Conservation (phyloP, 2,797 vertebrate species). For the Margarornis squamiger region DNA sequence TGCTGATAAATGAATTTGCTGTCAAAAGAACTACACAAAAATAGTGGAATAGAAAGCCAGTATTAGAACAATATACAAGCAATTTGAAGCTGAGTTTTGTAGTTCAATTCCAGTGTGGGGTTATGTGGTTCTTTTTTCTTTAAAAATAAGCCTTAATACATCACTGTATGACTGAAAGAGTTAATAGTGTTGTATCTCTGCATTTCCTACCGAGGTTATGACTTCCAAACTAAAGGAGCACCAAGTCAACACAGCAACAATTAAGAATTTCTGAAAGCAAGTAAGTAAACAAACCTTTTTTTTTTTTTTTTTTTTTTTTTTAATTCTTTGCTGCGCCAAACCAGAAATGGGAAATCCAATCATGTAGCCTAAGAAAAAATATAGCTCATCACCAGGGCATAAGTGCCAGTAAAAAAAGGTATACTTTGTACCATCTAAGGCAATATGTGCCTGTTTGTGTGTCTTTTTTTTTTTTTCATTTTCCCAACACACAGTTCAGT, state of each 20-base stretch:
- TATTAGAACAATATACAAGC: not conserved
- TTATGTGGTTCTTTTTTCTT: not conserved
- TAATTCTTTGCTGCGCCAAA: not conserved
- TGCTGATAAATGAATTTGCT: slow-evolving; percentile 85
- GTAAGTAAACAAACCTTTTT: not conserved
- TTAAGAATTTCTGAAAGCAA: not conserved
- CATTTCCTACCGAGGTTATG: not conserved
- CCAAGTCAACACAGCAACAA: not conserved
- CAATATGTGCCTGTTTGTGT: not conserved
- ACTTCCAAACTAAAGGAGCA: not conserved
- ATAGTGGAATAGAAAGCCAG: slow-evolving; percentile 23
- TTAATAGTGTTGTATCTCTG: not conserved
- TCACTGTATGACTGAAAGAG: not conserved
- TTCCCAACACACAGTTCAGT: not conserved
- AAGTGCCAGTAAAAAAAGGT: not conserved
- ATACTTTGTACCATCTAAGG: not conserved
- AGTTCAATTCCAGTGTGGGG: not conserved
- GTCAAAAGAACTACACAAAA: slow-evolving; percentile 87
- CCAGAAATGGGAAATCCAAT: not conserved
- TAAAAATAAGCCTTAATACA: not conserved
- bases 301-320: too few species aligned
- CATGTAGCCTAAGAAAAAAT: not conserved
- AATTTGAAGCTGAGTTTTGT: not conserved
- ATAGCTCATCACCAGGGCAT: not conserved
- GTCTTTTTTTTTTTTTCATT: not conserved